Conservation (phyloP, 2,113 vertebrate genomes). For the Corvus moneduloides region DNA sequence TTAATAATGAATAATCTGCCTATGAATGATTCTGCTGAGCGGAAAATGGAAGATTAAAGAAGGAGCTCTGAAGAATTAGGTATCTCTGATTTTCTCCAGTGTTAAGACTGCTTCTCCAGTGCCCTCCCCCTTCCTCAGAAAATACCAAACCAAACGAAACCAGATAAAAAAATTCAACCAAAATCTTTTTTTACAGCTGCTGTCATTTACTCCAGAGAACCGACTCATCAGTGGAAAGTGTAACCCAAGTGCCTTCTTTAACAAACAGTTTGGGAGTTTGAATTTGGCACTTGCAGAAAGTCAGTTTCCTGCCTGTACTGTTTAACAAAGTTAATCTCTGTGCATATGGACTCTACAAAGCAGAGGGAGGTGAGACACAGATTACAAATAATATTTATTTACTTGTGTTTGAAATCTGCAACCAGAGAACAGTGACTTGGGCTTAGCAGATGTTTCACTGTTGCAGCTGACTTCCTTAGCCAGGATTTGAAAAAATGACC, state of each 20-base stretch:
- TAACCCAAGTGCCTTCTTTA: background rate
- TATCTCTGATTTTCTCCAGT: background rate
- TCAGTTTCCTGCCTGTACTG: background rate
- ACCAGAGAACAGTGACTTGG: background rate
- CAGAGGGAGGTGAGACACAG: background rate
- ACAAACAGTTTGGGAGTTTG: background rate
- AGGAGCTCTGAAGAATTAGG: conserved; percentile 20
- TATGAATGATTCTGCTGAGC: conserved; percentile 59
- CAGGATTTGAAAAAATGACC: background rate
- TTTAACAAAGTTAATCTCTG: background rate
- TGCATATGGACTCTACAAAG: background rate
- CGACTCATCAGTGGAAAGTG: background rate
- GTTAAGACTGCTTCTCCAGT: background rate
- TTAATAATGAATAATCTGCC: conserved; percentile 76
- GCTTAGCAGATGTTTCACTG: background rate
- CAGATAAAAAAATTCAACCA: rapidly evolving
- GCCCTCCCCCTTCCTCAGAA: rapidly evolving
- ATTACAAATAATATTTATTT: background rate
- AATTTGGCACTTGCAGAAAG: background rate
- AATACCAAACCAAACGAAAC: background rate
- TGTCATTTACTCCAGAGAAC: background rate
- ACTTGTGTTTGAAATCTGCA: background rate
- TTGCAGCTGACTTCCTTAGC: background rate
- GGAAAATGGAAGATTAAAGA: conserved; percentile 71
- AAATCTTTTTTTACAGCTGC: background rate